A percentile compares a stretch with the other conserved stretches of the same genome.
Conservation (phyloP, 2,113 vertebrate genomes). For the Tupaia tana region DNA sequence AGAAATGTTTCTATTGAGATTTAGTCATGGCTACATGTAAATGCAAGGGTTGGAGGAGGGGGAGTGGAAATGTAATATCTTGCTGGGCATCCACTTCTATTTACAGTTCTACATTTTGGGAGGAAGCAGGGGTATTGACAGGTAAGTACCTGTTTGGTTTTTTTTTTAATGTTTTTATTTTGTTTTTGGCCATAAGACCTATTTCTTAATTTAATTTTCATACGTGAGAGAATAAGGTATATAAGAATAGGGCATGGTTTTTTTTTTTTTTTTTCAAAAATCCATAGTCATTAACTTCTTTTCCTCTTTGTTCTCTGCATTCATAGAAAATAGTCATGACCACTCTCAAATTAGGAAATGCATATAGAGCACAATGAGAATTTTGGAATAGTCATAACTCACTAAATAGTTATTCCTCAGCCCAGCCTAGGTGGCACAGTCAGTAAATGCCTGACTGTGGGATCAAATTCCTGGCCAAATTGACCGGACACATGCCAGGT, state of each 20-base stretch:
- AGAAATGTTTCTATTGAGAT: neutral
- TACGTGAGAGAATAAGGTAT: neutral
- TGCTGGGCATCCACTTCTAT: neutral
- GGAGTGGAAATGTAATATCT: neutral
- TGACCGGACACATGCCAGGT: too few species aligned
- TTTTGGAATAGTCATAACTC: neutral
- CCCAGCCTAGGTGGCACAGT: too few species aligned
- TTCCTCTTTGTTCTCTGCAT: neutral
- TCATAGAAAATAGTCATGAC: neutral
- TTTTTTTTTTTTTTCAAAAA: neutral
- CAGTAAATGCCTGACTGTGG: too few species aligned
- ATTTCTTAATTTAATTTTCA: neutral
- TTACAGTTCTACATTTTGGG: neutral
- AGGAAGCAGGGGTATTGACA: neutral
- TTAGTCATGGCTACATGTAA: neutral
- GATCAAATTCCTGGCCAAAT: too few species aligned
- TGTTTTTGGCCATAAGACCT: neutral
- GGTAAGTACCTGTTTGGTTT: neutral
- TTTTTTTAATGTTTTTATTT: too few species aligned
- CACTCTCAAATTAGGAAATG: neutral
- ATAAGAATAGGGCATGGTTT: neutral
- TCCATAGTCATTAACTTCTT: neutral
- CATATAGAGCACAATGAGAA: neutral
- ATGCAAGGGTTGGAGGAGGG: neutral
- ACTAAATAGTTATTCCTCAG: neutral